Conservation (phyloP, 2,113 vertebrate species). For the Strix uralensis region DNA sequence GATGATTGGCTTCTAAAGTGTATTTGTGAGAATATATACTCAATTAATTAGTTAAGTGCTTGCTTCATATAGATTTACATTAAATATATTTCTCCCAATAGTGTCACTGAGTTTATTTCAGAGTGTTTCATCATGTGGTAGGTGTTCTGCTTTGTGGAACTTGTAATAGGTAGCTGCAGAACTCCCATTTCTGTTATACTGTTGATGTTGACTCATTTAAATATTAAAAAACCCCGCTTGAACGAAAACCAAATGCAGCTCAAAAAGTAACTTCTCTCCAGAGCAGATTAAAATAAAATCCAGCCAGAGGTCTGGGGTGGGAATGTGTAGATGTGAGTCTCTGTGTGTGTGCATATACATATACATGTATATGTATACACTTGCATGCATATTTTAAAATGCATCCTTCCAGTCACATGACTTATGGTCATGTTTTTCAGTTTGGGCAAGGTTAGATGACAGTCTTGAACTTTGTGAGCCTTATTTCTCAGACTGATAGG, state of each 20-base stretch:
- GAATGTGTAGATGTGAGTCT: neutral
- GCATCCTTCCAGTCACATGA: neutral
- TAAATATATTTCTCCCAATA: neutral
- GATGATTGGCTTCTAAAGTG: neutral
- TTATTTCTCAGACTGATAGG: conserved; percentile 6
- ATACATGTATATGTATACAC: no score
- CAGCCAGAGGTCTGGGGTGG: neutral
- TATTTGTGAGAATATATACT: neutral
- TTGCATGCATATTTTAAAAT: fast-evolving
- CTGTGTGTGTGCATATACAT: neutral
- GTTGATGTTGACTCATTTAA: neutral
- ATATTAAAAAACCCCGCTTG: neutral
- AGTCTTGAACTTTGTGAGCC: neutral
- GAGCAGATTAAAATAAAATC: neutral
- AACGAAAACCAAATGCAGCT: neutral
- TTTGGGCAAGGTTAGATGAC: neutral
- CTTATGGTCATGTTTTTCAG: neutral
- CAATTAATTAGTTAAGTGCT: neutral
- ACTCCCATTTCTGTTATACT: neutral
- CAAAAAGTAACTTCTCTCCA: neutral
- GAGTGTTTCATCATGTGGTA: neutral
- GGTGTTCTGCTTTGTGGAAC: neutral
- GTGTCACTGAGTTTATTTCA: neutral
- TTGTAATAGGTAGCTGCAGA: neutral
- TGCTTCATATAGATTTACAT: neutral